These are phyloP conservation scores for Ariolimax columbianus DNA, from an alignment of 2,888 invertebrate genomes.

Conservation along the genomic window DNA sequence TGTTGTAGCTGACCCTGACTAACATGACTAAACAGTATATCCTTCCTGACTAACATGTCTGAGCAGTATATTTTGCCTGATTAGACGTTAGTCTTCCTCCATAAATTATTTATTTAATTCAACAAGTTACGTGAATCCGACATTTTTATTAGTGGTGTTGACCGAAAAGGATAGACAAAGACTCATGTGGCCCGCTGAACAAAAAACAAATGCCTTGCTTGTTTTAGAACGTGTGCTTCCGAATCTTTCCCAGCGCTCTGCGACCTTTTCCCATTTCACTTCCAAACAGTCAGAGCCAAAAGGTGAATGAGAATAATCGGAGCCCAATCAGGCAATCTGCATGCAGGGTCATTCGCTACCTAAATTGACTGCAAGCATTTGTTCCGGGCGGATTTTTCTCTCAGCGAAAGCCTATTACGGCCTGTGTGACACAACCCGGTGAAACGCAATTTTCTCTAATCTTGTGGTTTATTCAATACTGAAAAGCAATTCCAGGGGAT, in stretches of 20 bases:
- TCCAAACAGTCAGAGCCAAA: constrained; percentile 6
- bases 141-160: too few relatives aligned
- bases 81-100: too few relatives aligned
- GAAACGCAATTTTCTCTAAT: constrained; percentile 47
- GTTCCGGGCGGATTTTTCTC: constrained; percentile 38
- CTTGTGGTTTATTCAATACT: constrained; percentile 47
- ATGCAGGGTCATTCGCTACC: constrained; percentile 46
- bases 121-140: too few relatives aligned
- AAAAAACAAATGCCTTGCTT: too few relatives aligned
- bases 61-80: too few relatives aligned
- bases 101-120: too few relatives aligned
- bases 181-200: too few relatives aligned
- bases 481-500: constrained; percentile 40
- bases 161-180: too few relatives aligned
- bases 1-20: too few relatives aligned
- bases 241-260: neutral
- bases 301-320: constrained; percentile 12
- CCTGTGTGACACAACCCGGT: constrained; percentile 30
- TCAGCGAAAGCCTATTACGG: constrained; percentile 43
- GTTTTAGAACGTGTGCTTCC: neutral
- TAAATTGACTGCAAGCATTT: constrained; percentile 47
- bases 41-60: too few relatives aligned
- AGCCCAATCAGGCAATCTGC: constrained; percentile 43
- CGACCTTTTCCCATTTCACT: neutral
- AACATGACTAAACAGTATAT: too few relatives aligned